Conservation (phyloP, 2,888 invertebrate species). For the Dorcus parallelipipedus region DNA sequence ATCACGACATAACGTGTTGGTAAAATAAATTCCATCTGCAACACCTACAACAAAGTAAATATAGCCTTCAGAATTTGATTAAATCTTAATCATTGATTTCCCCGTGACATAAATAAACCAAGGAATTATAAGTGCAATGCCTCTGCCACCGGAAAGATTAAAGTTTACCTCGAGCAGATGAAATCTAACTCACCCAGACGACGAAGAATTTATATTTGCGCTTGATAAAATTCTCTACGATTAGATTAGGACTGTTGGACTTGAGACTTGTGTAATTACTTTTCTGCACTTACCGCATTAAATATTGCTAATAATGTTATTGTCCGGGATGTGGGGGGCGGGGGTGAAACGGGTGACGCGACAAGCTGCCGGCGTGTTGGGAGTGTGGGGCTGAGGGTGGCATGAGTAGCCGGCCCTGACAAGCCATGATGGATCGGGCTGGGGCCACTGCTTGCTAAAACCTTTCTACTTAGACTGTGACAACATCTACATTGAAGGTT, state of each 20-base stretch:
- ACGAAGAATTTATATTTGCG: neutral
- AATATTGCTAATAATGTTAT: conserved; percentile 27
- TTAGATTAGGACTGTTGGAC: neutral
- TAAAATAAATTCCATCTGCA: no score
- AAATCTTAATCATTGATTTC: no score
- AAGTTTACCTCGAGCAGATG: no score
- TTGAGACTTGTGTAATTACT: conserved; percentile 15
- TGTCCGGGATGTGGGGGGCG: conserved; percentile 17
- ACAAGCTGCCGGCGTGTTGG: conserved; percentile 39
- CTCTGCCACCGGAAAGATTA: no score
- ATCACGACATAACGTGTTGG: no score
- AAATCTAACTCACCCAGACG: neutral
- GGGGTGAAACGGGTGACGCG: conserved; percentile 20
- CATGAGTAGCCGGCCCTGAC: conserved; percentile 53
- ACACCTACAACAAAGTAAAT: no score
- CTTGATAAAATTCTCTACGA: neutral
- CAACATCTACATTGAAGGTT: conserved; percentile 24
- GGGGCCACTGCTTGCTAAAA: conserved; percentile 47
- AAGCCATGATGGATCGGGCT: conserved; percentile 53
- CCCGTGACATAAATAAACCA: no score
- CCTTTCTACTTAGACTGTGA: conserved; percentile 46
- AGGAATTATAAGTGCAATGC: no score
- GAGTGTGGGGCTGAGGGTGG: conserved; percentile 44
- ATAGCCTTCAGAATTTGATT: no score
- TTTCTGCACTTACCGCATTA: conserved; percentile 21